Evolutionary conservation across 1,140 invertebrate species (phyloP).

Genomic region (Megathymus violae): DNA sequence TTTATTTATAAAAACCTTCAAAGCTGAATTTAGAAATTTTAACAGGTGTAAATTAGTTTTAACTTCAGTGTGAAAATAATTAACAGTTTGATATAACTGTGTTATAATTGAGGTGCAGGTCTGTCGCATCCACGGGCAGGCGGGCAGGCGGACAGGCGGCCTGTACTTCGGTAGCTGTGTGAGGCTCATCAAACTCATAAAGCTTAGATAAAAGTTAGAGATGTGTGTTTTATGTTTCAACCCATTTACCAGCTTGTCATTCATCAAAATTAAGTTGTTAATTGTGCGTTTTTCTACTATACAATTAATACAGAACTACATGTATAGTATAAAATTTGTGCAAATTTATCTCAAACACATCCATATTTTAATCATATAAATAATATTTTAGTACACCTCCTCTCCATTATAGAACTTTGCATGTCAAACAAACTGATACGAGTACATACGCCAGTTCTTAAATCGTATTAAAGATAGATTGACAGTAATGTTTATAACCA

Average conservation of each 20-base stretch:
- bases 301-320: no score
- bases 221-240: constrained; percentile 2
- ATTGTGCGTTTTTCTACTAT: neutral
- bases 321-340: no score
- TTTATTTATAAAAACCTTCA: no score
- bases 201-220: neutral
- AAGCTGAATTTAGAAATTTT: neutral
- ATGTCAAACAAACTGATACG: neutral
- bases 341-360: no score
- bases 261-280: neutral
- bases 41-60: neutral
- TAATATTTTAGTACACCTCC: no score
- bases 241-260: constrained; percentile 1
- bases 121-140: neutral
- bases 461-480: no score
- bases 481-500: no score
- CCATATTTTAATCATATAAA: no score
- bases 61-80: neutral
- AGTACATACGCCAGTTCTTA: no score
- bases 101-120: neutral
- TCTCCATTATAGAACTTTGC: no score
- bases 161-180: neutral
- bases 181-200: neutral
- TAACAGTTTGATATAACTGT: neutral
- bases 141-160: neutral